These are phyloP conservation scores for Microcebus tavaratra DNA, from an alignment of 2,113 vertebrate species.

Conservation along the genomic window DNA sequence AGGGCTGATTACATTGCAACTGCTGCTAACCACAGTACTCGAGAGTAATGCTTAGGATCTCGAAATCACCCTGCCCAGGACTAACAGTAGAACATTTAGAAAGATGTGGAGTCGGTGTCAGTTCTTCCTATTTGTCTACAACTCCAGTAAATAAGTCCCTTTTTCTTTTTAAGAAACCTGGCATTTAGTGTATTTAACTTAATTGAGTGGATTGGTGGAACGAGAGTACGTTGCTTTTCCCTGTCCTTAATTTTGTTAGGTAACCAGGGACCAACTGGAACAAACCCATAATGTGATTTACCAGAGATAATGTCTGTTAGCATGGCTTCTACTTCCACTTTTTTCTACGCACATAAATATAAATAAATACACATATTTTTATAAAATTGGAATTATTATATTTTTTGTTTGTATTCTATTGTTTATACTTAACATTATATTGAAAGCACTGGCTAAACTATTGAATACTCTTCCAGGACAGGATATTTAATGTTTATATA, in stretches of 20 bases:
- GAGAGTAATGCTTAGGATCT: not conserved
- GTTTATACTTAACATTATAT: not conserved
- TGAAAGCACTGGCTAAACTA: not conserved
- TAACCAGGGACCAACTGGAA: not conserved
- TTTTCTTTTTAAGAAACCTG: not conserved
- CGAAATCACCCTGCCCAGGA: not conserved
- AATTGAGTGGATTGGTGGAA: not conserved
- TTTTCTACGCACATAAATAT: not conserved
- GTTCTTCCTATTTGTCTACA: not conserved
- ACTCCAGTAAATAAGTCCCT: not conserved
- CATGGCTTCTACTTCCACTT: not conserved
- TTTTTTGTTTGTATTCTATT: constrained; percentile 6
- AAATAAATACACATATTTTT: not conserved
- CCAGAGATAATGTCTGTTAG: not conserved
- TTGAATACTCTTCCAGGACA: constrained; percentile 1
- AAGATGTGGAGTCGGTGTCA: not conserved
- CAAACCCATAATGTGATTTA: not conserved
- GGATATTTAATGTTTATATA: not conserved
- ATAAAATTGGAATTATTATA: not conserved
- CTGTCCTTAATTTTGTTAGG: not conserved
- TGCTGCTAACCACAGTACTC: too few relatives aligned
- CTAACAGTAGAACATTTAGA: not conserved
- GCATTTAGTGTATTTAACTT: not conserved
- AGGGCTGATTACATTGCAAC: not conserved
- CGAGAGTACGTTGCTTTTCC: not conserved